phyloP scores from a whole-genome alignment of 2,797 vertebrate genomes.

The Heteromormyrus szaboi region DNA sequence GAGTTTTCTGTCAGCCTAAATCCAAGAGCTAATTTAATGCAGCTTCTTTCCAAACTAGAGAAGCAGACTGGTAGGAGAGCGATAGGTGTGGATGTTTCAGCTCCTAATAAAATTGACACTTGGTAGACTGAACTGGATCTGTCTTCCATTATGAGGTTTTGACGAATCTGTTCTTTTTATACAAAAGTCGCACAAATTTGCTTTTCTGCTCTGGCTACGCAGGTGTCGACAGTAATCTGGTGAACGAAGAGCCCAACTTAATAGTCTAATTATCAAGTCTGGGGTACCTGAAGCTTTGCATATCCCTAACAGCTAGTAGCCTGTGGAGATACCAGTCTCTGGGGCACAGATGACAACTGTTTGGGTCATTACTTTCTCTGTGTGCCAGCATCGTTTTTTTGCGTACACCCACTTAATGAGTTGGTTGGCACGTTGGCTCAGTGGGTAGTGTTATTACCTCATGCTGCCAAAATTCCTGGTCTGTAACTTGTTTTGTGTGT shows the following conservation, averaged over 20 bases:
- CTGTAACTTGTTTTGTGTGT: neutral
- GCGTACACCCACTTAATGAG: neutral
- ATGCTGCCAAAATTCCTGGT: neutral
- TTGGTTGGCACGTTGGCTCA: neutral
- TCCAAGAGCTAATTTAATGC: neutral
- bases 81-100: neutral
- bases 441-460: neutral
- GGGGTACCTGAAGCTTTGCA: neutral
- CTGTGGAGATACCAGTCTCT: constrained; percentile 9
- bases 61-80: neutral
- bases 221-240: neutral
- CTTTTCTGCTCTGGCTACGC: neutral
- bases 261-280: constrained; percentile 7
- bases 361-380: constrained; percentile 1
- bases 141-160: neutral
- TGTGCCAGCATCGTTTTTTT: neutral
- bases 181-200: neutral
- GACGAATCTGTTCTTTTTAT: neutral
- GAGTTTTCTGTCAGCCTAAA: neutral
- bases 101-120: neutral
- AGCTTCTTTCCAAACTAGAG: neutral
- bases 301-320: constrained; percentile 5
- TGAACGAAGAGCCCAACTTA: neutral
- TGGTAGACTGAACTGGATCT: neutral
- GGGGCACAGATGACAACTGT: constrained; percentile 1